Conservation (phyloP, 2,888 invertebrate species). For the Oxystoma pomonae region DNA sequence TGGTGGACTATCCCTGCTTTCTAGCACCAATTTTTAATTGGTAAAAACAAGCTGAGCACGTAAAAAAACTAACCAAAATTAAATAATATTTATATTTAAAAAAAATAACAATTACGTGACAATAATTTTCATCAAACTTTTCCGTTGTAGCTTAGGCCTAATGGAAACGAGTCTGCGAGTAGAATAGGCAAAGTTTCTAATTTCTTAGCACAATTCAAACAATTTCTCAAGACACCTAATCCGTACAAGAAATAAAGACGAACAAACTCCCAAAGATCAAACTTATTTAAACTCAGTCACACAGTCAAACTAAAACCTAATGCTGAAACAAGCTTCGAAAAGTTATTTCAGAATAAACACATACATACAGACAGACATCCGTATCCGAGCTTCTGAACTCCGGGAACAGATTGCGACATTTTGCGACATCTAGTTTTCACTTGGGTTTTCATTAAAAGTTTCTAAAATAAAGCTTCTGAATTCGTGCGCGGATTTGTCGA, state of each 20-base stretch:
- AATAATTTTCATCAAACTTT: no score
- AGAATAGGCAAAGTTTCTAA: no score
- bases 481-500: background rate
- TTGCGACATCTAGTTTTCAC: slow-evolving; percentile 18
- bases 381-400: background rate
- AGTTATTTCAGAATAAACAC: background rate
- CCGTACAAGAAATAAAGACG: background rate
- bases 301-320: background rate
- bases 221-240: background rate
- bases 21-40: no score
- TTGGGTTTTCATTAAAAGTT: slow-evolving; percentile 22
- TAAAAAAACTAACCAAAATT: no score
- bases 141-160: no score
- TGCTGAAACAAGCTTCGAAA: background rate
- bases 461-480: slow-evolving; percentile 14
- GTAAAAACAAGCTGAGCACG: no score
- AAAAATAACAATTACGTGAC: no score
- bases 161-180: no score
- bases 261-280: background rate
- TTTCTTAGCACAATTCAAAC: background rate
- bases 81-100: no score
- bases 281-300: background rate
- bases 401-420: slow-evolving; percentile 8
- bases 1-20: no score
- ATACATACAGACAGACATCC: background rate